Evolutionary conservation across 1,140 invertebrate species (phyloP).

Genomic region (Halictus rubicundus): DNA sequence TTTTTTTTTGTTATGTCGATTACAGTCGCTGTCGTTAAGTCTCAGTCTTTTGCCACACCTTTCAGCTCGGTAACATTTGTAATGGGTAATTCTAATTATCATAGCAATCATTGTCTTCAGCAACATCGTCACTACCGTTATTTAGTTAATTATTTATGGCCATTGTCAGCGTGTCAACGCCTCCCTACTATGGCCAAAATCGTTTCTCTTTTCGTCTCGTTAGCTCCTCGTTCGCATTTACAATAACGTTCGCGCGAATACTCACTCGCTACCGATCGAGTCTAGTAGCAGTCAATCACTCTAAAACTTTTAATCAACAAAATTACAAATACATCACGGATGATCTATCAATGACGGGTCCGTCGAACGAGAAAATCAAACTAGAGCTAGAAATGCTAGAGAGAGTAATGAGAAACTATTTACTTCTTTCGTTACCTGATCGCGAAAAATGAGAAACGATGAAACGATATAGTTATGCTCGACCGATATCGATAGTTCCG

Average conservation of each 20-base stretch:
- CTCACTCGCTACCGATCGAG: constrained; percentile 32
- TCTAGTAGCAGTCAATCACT: constrained; percentile 27
- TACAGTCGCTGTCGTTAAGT: constrained; percentile 53
- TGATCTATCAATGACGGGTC: background rate
- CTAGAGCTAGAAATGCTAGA: constrained; percentile 25
- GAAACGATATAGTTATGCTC: background rate
- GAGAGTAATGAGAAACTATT: constrained; percentile 16
- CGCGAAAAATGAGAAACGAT: background rate
- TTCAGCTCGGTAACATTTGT: constrained; percentile 50
- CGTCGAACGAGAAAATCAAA: background rate
- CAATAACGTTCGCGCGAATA: constrained; percentile 22
- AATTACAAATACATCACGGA: constrained; percentile 1
- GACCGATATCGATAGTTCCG: constrained; percentile 21
- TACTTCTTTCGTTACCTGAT: background rate
- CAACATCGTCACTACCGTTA: constrained; percentile 52
- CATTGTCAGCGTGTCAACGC: constrained; percentile 25
- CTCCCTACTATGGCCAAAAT: constrained; percentile 17
- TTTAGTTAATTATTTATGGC: constrained; percentile 45
- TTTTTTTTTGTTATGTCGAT: constrained; percentile 36
- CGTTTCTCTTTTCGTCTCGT: background rate
- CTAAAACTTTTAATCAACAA: constrained; percentile 14
- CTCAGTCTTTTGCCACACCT: constrained; percentile 59
- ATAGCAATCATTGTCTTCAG: constrained; percentile 62
- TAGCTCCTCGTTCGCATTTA: constrained; percentile 34
- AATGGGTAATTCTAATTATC: constrained; percentile 60